Conservation (phyloP, 2,113 vertebrate species). For the Aphelocoma coerulescens region DNA sequence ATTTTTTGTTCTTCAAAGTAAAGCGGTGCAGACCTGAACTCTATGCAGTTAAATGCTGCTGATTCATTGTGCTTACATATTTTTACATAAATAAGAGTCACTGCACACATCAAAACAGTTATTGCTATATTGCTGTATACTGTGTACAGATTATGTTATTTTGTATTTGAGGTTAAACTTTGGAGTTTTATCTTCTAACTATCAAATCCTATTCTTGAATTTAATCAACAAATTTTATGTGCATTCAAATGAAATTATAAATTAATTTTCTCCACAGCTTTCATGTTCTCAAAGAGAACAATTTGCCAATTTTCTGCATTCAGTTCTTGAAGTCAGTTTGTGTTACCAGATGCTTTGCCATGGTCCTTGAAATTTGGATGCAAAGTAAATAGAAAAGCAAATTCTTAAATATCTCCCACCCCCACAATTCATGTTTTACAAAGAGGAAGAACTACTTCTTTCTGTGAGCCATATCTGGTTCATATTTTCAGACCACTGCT, state of each 20-base stretch:
- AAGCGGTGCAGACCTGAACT: not conserved
- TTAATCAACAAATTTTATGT: not conserved
- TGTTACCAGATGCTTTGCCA: not conserved
- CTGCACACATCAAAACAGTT: not conserved
- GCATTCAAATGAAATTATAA: not conserved
- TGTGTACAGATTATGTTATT: not conserved
- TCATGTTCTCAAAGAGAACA: not conserved
- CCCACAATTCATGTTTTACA: not conserved
- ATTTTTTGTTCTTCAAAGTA: not conserved
- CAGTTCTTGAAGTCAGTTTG: not conserved
- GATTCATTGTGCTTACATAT: not conserved
- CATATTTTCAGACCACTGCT: not conserved
- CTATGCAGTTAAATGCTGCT: not conserved
- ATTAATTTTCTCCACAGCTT: not conserved
- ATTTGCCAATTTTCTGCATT: not conserved
- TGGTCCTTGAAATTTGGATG: not conserved
- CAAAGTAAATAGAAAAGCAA: not conserved
- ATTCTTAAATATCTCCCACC: not conserved
- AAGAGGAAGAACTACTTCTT: not conserved
- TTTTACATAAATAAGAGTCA: not conserved
- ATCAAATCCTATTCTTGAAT: not conserved
- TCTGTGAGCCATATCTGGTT: not conserved
- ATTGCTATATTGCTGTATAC: not conserved
- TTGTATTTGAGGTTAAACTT: not conserved
- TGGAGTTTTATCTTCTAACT: not conserved